Percentiles rank a stretch among this genome's conserved stretches.
Evolutionary conservation across 2,888 invertebrate genomes (phyloP).

Genomic region (Tinea trinotella): DNA sequence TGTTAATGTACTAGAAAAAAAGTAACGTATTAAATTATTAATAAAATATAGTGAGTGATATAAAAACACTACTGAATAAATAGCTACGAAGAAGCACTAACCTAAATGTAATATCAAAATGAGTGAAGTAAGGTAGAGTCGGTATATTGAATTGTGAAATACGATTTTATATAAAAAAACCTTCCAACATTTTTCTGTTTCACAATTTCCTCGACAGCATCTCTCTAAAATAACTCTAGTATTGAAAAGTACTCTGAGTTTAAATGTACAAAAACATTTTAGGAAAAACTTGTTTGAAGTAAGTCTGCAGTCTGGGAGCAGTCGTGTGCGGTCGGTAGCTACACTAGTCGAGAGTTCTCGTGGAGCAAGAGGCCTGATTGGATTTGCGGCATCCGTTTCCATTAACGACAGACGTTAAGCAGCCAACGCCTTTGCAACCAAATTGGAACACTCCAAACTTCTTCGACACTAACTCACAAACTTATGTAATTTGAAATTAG

Average conservation of each 20-base stretch:
- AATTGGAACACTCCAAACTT: conserved; percentile 20
- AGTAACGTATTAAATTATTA: no score
- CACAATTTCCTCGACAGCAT: conserved; percentile 6
- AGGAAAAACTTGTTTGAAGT: conserved; percentile 15
- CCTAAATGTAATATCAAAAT: background rate
- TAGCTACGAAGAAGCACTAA: no score
- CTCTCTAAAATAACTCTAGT: conserved; percentile 14
- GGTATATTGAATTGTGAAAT: conserved; percentile 1
- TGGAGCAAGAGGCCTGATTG: conserved; percentile 33
- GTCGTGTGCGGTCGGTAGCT: conserved; percentile 18
- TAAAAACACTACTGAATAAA: no score
- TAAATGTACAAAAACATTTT: conserved; percentile 18
- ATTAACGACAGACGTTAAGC: conserved; percentile 38
- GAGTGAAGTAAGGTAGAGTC: background rate
- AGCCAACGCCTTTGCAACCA: conserved; percentile 18
- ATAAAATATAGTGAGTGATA: no score
- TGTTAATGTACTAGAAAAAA: no score
- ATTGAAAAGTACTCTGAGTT: conserved; percentile 15
- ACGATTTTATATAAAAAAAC: conserved; percentile 1
- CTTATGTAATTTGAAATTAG: conserved; percentile 8
- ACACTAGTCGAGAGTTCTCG: conserved; percentile 21
- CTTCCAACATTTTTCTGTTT: background rate
- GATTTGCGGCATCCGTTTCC: conserved; percentile 54
- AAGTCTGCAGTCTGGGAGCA: conserved; percentile 11
- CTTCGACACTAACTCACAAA: conserved; percentile 4